phyloP scores from a whole-genome alignment of 2,888 invertebrate species.

The Ceramica pisi region DNA sequence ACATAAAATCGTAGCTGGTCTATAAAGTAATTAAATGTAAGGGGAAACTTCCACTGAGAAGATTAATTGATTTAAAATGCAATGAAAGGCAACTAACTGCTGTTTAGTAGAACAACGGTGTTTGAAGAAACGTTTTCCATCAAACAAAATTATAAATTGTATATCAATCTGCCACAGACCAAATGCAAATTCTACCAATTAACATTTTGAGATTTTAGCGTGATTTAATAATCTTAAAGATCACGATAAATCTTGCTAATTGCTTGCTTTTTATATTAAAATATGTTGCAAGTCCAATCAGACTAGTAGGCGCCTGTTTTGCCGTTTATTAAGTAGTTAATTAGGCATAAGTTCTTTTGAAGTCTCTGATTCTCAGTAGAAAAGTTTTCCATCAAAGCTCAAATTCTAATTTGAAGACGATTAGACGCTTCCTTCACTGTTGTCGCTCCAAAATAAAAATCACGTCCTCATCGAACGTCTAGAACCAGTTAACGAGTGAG shows the following conservation, averaged over 20 bases:
- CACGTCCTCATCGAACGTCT: slow-evolving; percentile 74
- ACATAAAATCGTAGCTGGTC: not conserved
- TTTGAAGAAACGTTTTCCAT: not conserved
- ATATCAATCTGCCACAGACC: not conserved
- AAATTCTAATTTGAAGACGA: slow-evolving; percentile 64
- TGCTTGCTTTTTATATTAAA: slow-evolving; percentile 17
- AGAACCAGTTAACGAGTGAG: slow-evolving; percentile 88
- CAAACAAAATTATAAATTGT: slow-evolving; percentile 14
- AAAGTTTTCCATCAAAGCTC: slow-evolving; percentile 60
- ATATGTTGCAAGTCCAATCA: slow-evolving; percentile 41
- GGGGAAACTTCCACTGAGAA: not conserved
- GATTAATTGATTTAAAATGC: not conserved
- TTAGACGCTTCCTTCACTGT: slow-evolving; percentile 61
- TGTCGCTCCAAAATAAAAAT: slow-evolving; percentile 66
- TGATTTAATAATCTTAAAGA: slow-evolving; percentile 26
- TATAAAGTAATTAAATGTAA: slow-evolving; percentile 1
- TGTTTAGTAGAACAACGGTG: not conserved
- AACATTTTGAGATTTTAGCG: not conserved
- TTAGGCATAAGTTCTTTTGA: slow-evolving; percentile 49
- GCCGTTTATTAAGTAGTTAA: slow-evolving; percentile 45
- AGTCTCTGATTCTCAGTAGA: slow-evolving; percentile 39
- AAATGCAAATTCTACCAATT: slow-evolving; percentile 25
- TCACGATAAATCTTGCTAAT: slow-evolving; percentile 33
- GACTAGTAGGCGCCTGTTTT: slow-evolving; percentile 31
- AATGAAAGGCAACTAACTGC: not conserved